These are phyloP conservation scores for Pipistrellus nathusii DNA, from an alignment of 2,797 vertebrate species.

Conservation along the genomic window DNA sequence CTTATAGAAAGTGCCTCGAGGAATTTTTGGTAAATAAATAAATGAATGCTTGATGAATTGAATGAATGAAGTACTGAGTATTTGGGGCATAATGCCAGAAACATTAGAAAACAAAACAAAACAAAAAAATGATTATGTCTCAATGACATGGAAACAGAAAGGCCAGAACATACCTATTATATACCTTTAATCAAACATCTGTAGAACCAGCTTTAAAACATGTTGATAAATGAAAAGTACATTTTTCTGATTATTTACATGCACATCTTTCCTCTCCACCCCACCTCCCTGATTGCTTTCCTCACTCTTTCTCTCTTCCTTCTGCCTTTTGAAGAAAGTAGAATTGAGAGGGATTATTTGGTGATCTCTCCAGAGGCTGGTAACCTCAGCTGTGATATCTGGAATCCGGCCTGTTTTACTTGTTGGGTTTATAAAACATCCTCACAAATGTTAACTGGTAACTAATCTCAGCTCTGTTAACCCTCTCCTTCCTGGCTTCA, in stretches of 20 bases:
- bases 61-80: not conserved
- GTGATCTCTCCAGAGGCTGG: constrained; percentile 42
- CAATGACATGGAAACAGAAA: not conserved
- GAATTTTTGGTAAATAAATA: not conserved
- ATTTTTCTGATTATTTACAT: not conserved
- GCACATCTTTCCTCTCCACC: not conserved
- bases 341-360: constrained; percentile 42
- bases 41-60: not conserved
- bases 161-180: not conserved
- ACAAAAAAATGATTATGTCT: not conserved
- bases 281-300: not conserved
- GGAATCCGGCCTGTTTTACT: constrained; percentile 51
- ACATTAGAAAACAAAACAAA: not conserved
- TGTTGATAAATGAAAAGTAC: not conserved
- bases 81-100: not conserved
- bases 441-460: constrained; percentile 54
- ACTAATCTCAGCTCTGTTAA: constrained; percentile 56
- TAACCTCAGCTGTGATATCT: constrained; percentile 36
- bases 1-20: not conserved
- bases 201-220: not conserved
- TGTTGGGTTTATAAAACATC: constrained; percentile 23
- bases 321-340: constrained; percentile 43
- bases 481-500: constrained; percentile 4
- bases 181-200: not conserved
- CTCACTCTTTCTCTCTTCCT: not conserved